phyloP scores from a whole-genome alignment of 2,888 invertebrate genomes.

The Drosophila melanosoma region DNA sequence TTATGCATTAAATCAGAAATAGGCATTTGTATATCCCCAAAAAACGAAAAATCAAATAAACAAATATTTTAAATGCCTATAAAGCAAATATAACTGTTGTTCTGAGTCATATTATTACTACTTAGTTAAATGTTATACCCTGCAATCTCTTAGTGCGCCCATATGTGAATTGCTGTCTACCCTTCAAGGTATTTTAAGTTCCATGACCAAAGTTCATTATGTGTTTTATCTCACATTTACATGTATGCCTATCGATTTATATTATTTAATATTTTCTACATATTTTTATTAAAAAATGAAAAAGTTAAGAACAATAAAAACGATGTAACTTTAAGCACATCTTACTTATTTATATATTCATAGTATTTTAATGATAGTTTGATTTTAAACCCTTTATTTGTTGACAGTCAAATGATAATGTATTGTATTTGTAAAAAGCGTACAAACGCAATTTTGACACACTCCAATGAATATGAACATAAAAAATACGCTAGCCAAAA shows the following conservation, averaged over 20 bases:
- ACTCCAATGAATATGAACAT: constrained; percentile 53
- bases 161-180: neutral
- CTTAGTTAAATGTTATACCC: constrained; percentile 10
- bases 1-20: constrained; percentile 31
- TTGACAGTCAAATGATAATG: constrained; percentile 28
- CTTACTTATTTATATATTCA: neutral
- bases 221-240: neutral
- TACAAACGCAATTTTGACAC: constrained; percentile 57
- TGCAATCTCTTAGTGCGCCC: neutral
- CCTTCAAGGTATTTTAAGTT: neutral
- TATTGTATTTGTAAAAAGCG: constrained; percentile 56
- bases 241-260: neutral
- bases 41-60: neutral
- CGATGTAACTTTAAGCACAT: neutral
- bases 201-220: neutral
- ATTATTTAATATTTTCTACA: neutral
- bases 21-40: constrained; percentile 49
- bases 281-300: neutral
- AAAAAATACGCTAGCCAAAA: constrained; percentile 34
- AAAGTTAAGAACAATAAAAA: neutral
- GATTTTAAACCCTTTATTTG: constrained; percentile 2
- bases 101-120: constrained; percentile 34
- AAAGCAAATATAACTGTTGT: constrained; percentile 49
- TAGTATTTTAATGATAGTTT: constrained; percentile 1
- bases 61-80: constrained; percentile 19